Evolutionary conservation across 2,113 vertebrate genomes (phyloP).

Genomic region (Nerophis lumbriciformis): DNA sequence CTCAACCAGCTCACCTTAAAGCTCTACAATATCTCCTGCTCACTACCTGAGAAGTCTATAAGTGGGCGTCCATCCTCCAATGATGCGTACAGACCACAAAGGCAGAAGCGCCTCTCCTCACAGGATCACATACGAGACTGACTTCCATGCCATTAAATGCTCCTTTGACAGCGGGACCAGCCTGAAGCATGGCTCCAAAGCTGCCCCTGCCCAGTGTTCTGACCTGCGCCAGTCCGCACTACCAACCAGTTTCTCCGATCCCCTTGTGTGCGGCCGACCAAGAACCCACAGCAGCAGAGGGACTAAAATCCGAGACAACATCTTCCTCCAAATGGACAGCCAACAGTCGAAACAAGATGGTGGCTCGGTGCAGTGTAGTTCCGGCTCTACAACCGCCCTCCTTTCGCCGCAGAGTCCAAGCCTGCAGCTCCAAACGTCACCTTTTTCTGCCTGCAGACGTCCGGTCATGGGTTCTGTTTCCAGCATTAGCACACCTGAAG

Average conservation of each 20-base stretch:
- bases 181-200: slow-evolving; percentile 28
- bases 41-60: background rate
- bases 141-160: slow-evolving; percentile 87
- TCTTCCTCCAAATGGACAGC: slow-evolving; percentile 88
- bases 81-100: slow-evolving; percentile 86
- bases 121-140: slow-evolving; percentile 85
- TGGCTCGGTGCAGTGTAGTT: slow-evolving; percentile 13
- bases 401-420: slow-evolving; percentile 20
- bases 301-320: slow-evolving; percentile 82
- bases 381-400: slow-evolving; percentile 17
- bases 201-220: slow-evolving; percentile 8
- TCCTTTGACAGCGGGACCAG: slow-evolving; percentile 78
- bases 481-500: slow-evolving; percentile 55
- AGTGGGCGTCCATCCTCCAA: slow-evolving; percentile 50
- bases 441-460: slow-evolving; percentile 46
- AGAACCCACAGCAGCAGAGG: slow-evolving; percentile 78
- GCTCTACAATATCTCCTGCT: slow-evolving; percentile 1
- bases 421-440: slow-evolving; percentile 32
- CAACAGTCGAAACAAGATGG: slow-evolving; percentile 63
- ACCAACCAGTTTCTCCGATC: slow-evolving; percentile 38
- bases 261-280: slow-evolving; percentile 63
- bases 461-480: slow-evolving; percentile 18
- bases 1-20: slow-evolving; percentile 13
- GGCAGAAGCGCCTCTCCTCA: slow-evolving; percentile 86
- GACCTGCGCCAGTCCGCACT: slow-evolving; percentile 16